Conservation (phyloP, 35 echinoderm and acorn worm genomes). For the Lytechinus variegatus region DNA sequence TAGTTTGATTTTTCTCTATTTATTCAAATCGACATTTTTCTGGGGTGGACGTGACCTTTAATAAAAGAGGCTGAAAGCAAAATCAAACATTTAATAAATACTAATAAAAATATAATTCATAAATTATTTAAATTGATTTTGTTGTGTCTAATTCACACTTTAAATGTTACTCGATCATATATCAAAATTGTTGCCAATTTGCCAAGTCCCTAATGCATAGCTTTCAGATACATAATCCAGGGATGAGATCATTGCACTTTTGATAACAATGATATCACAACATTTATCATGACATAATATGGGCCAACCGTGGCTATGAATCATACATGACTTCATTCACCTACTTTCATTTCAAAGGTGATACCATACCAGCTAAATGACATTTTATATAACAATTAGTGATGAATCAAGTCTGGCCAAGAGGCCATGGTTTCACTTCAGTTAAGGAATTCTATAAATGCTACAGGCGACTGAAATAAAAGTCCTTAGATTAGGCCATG, state of each 20-base stretch:
- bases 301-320: not conserved
- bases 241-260: slow-evolving; percentile 3
- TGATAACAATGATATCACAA: not conserved
- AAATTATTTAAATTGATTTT: not conserved
- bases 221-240: not conserved
- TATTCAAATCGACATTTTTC: too few relatives aligned
- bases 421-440: too few relatives aligned
- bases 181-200: not conserved
- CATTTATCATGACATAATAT: not conserved
- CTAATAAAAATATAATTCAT: not conserved
- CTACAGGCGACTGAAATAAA: too few relatives aligned
- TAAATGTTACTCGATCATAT: not conserved
- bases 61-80: not conserved
- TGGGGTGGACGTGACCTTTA: not conserved
- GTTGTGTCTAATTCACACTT: not conserved
- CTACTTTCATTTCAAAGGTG: not conserved
- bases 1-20: too few relatives aligned
- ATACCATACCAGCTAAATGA: not conserved
- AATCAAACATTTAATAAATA: not conserved
- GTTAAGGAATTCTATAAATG: too few relatives aligned
- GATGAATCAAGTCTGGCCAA: too few relatives aligned
- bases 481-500: too few relatives aligned
- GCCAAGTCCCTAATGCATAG: not conserved
- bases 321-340: not conserved
- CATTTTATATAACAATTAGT: not conserved